phyloP scores from a whole-genome alignment of 2,797 vertebrate genomes.

The Thunnus albacares region DNA sequence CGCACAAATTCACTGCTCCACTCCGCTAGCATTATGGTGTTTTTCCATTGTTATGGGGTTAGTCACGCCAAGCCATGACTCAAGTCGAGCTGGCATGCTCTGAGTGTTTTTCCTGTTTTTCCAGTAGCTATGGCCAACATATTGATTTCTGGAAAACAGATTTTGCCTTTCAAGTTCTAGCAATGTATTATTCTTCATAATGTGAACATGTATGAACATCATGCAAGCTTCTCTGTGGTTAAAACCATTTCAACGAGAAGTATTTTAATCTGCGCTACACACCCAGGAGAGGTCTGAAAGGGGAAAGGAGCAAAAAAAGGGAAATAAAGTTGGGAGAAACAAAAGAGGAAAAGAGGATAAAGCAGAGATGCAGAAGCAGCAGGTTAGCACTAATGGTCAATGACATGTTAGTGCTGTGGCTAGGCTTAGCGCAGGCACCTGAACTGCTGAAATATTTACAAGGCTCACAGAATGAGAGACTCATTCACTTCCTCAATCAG shows the following conservation, averaged over 20 bases:
- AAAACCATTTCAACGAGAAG: constrained; percentile 2
- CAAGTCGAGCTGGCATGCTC: too few relatives aligned
- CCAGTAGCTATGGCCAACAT: background rate
- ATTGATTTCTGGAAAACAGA: background rate
- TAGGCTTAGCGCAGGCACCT: constrained; percentile 67
- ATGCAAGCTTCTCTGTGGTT: background rate
- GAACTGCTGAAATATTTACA: constrained; percentile 85
- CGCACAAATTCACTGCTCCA: too few relatives aligned
- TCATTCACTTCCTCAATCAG: constrained; percentile 77
- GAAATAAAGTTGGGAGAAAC: constrained; percentile 55
- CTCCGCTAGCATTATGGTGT: too few relatives aligned
- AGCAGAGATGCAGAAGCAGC: constrained; percentile 68
- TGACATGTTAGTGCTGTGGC: constrained; percentile 78
- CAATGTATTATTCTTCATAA: background rate
- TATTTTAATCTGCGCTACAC: constrained; percentile 3
- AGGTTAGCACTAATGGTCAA: constrained; percentile 86
- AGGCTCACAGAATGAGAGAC: constrained; percentile 74
- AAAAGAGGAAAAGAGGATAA: constrained; percentile 49
- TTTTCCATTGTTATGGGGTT: too few relatives aligned
- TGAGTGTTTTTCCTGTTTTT: too few relatives aligned
- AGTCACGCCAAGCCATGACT: too few relatives aligned
- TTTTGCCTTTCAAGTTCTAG: background rate
- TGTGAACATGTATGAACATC: background rate
- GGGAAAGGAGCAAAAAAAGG: constrained; percentile 1
- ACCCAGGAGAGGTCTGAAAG: too few relatives aligned